A percentile compares a stretch with the other conserved stretches of the same genome.
phyloP scores from a whole-genome alignment of 2,888 invertebrate species.

The Masnerella sp. region DNA sequence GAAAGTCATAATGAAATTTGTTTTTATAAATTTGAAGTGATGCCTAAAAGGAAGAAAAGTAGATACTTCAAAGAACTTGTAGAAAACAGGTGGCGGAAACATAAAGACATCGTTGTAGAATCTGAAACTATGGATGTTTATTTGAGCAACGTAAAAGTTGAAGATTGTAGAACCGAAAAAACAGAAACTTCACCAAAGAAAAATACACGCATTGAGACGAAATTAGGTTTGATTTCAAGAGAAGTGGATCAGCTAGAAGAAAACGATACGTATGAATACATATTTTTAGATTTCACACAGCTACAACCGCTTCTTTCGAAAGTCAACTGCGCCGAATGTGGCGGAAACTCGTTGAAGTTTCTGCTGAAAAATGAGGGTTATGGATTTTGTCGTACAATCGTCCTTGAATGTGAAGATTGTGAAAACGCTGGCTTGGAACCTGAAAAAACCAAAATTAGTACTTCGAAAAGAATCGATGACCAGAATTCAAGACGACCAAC shows the following conservation, averaged over 20 bases:
- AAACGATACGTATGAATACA: constrained; percentile 6
- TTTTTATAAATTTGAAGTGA: constrained; percentile 22
- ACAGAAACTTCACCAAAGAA: constrained; percentile 6
- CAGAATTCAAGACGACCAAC: constrained; percentile 14
- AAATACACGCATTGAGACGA: constrained; percentile 10
- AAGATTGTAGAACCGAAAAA: constrained; percentile 5
- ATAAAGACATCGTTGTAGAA: constrained; percentile 15
- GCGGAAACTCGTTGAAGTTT: constrained; percentile 23
- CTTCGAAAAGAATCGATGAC: constrained; percentile 13
- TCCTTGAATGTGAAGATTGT: constrained; percentile 26
- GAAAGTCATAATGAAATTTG: constrained; percentile 8
- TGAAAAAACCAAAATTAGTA: constrained; percentile 11
- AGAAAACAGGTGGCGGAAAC: constrained; percentile 13
- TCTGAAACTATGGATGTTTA: no score
- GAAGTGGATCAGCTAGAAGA: constrained; percentile 7
- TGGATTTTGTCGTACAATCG: constrained; percentile 27
- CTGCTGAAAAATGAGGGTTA: constrained; percentile 8
- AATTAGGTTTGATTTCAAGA: constrained; percentile 16
- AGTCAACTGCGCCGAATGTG: constrained; percentile 27
- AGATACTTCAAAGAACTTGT: constrained; percentile 14
- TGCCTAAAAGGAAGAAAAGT: constrained; percentile 10
- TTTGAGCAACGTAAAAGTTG: constrained; percentile 10
- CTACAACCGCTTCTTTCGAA: constrained; percentile 8
- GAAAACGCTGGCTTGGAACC: constrained; percentile 14
- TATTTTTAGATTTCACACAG: constrained; percentile 19